Evolutionary conservation across 2,888 invertebrate genomes (phyloP).

Genomic region (Chaetogeoica ovagalla): DNA sequence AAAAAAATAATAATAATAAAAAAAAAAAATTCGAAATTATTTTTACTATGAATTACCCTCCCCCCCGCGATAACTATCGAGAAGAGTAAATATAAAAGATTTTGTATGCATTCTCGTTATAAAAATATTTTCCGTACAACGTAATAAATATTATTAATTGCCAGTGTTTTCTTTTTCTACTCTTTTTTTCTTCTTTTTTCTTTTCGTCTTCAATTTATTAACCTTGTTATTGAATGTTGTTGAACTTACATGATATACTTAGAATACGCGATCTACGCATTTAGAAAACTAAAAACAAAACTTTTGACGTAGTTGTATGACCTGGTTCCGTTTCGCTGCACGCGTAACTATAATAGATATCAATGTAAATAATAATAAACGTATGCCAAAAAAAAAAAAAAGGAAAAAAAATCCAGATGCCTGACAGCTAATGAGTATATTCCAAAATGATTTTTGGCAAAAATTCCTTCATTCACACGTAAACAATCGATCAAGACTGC

Average conservation of each 20-base stretch:
- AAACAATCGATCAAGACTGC: constrained; percentile 11
- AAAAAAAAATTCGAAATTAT: too few species aligned
- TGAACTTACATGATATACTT: background rate
- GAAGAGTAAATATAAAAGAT: too few species aligned
- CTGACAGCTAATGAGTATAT: constrained; percentile 11
- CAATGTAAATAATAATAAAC: constrained; percentile 41
- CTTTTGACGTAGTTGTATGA: constrained; percentile 33
- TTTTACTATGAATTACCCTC: too few species aligned
- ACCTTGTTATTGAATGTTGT: constrained; percentile 16
- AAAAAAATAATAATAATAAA: too few species aligned
- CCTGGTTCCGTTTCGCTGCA: constrained; percentile 11
- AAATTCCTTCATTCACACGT: constrained; percentile 7
- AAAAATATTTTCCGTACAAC: too few species aligned
- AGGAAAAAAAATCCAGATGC: constrained; percentile 38
- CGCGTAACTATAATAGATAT: background rate
- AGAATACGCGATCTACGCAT: constrained; percentile 11
- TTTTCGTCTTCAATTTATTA: background rate
- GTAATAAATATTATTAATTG: too few species aligned
- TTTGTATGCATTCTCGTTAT: too few species aligned
- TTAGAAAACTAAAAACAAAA: constrained; percentile 38
- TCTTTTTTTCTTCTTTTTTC: too few species aligned
- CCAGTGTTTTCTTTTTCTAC: too few species aligned
- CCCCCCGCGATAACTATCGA: too few species aligned
- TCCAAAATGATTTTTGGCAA: constrained; percentile 32
- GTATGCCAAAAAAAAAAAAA: constrained; percentile 32